Evolutionary conservation across 1,140 invertebrate species (phyloP), one percentile per base, ranked within the genome.

Genomic region (Galleria mellonella): DNA sequence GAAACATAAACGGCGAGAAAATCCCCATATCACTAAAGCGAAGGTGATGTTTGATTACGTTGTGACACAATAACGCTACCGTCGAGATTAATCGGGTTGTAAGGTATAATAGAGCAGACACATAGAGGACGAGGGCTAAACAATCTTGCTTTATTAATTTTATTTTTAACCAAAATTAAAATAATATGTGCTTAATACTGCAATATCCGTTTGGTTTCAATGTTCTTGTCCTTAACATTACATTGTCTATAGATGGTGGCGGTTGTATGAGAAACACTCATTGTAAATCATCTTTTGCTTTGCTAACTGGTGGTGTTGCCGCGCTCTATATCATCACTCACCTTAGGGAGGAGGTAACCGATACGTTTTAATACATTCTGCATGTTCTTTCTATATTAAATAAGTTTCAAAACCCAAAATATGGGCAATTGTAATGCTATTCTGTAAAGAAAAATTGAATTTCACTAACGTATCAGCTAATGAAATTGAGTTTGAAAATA

Each of bases 201-300:
- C n/a, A n/a, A n/a, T n/a, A n/a, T n/a, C n/a, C n/a, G n/a, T n/a
- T n/a, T n/a, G n/a, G n/a, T n/a, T n/a, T n/a, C n/a, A n/a, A n/a
- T n/a, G 17, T 23, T 3, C 17, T 23, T 2, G 17, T 2, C 17
- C 17, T 23, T 3, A 23, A 23, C 17, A 23, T n/a, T 46, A 27
- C 49, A 68, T 72, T 78, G 54, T 78, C 57, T 69, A 63, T 86
- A 87, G 85, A 87, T 87, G 85, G 85, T 87, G 85, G 82, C 66
- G 73, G 85, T 84, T 85, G 56, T 85, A 87, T 85, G 82, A 86
- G 72, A 84, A 86, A 82, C 72, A 86, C 73, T 86, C 74, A 78
- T 77, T 77, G 59, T 82, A 79, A 72, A 81, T 84, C 76, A 79
- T 83, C 67, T 84, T 83, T 83, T 83, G 78, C 77, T 84, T 84